Evolutionary conservation across 1,140 invertebrate genomes (phyloP).

Genomic region (Metaphire vulgaris): DNA sequence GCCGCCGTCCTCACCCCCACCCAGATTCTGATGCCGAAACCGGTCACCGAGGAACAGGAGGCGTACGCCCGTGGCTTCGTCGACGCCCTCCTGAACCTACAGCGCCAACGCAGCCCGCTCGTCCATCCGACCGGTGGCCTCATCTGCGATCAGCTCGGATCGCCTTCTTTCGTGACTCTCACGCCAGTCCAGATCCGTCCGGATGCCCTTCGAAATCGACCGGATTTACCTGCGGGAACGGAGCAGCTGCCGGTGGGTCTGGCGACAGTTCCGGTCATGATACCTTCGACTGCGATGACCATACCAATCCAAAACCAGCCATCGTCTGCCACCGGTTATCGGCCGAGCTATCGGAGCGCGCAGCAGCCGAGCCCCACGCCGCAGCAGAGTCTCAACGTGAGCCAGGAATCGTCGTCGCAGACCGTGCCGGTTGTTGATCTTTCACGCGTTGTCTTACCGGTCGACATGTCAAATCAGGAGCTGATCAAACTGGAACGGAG

Average conservation of each 20-base stretch:
- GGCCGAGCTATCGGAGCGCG: too few relatives aligned
- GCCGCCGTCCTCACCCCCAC: slow-evolving; percentile 70
- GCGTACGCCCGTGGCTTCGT: slow-evolving; percentile 83
- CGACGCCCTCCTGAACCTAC: slow-evolving; percentile 80
- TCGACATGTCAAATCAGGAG: slow-evolving; percentile 93
- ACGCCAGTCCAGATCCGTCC: slow-evolving; percentile 7
- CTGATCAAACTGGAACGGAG: slow-evolving; percentile 91
- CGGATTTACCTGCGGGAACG: neutral
- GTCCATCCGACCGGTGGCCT: neutral
- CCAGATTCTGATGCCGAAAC: slow-evolving; percentile 62
- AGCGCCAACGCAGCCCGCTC: slow-evolving; percentile 44
- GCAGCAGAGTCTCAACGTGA: too few relatives aligned
- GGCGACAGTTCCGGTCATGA: neutral
- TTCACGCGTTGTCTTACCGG: slow-evolving; percentile 71
- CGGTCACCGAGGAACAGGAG: slow-evolving; percentile 81
- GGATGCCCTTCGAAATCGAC: slow-evolving; percentile 3
- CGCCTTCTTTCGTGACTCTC: slow-evolving; percentile 11
- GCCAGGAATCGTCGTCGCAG: slow-evolving; percentile 1
- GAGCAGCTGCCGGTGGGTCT: neutral
- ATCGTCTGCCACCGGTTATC: too few relatives aligned
- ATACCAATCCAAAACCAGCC: too few relatives aligned
- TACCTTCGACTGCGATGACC: neutral
- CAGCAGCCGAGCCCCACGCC: too few relatives aligned
- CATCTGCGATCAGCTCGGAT: neutral
- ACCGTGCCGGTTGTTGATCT: neutral